Base-by-base conservation (phyloP, 2,797 vertebrate species). In the Vultur gryphus region DNA sequence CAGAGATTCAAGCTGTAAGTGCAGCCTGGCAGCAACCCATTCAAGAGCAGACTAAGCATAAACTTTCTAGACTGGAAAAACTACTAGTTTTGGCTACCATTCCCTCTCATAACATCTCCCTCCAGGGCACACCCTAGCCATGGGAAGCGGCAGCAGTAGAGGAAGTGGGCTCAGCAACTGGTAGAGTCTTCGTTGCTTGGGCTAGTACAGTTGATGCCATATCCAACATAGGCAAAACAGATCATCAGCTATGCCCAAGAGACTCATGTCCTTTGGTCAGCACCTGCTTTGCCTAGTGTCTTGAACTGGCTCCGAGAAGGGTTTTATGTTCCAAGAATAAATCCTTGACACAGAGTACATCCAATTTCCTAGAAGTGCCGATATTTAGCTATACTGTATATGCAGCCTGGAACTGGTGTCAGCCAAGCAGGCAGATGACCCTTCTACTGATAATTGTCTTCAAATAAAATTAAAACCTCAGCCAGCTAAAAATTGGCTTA, bases 381-480 rank as follows among this genome's bases (percentile, higher is more conserved):
- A 85, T 77, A 84, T 41, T 89, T 57, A 52, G 31, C 35, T 58
- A 19, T 43, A 70, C 20, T 35, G 6, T 28, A 24, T 44, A 73
- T 62, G 49, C 77, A 62, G 66, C 26, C 59, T 59, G 52, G 69
- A 69, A 66, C 31, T 57, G n/a, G 21, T 66, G 44, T 69, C 55
- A 95, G 64, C 48, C 71, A 95, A 95, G 66, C n/a, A 84, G 59
- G 65, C 19, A 90, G 59, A 58, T 87, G 59, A 93, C 66, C 81
- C 52, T 84, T 85, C 66, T 77, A 44, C 17, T 61, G 26, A 83
- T 43, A 76, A 94, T 7, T 59, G 17, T 73, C 59, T 90, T 87
- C 21, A 82, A 93, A 80, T 64, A 92, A 90, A 95, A 95, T 90
- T 70, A 84, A 96, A 84, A 64, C 8, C 31, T 83, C 73, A 87